Evolutionary conservation across 2,888 invertebrate species (phyloP), one percentile per base, ranked within the genome.

Genomic region (Lasioglossum lativentre): DNA sequence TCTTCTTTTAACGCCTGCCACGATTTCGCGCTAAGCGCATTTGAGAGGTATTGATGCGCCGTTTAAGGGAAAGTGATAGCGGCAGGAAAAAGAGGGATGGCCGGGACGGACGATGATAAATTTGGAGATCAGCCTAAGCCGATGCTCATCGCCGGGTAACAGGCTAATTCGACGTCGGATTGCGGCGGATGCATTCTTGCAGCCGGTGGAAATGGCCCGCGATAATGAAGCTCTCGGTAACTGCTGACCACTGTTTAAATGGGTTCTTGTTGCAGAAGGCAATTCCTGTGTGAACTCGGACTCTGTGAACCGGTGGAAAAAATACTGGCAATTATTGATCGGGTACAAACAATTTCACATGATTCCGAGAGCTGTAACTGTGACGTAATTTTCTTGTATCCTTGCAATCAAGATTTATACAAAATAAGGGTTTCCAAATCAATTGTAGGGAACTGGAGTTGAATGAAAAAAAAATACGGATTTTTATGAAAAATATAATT

Each of bases 21-120:
- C 82, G 87, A 88, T 88, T 88, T 87, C 76, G 70, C 86, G 75
- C 80, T 75, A 75, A 82, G 76, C 83, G 80, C 85, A 82, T 86
- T 83, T 80, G 84, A 88, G 82, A 86, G 88, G 83, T 89, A 89
- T 89, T 80, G 87, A 92, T 80, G 82, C 83, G 85, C 77, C 77
- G 85, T 59, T 78, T 80, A 75, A 79, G 68, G 66, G 68, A 83
- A 83, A 86, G 59, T 47, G 87, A 80, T 83, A 63, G 80, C 63
- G 68, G 47, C 27, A 40, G 66, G 52, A 71, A 59, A 59, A 14
- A 73, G 70, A 16, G 47, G 42, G 77, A 78, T 40, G 78, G 76
- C 75, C 80, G 76, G 71, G 75, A 71, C 82, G 88, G 78, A 83
- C 78, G 85, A 90, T 90, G 90, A 92, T 91, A 90, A 89, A 89